A percentile compares a stretch with the other conserved stretches of the same genome.
Conservation (phyloP, 2,888 invertebrate species). For the Pheosia gnoma region DNA sequence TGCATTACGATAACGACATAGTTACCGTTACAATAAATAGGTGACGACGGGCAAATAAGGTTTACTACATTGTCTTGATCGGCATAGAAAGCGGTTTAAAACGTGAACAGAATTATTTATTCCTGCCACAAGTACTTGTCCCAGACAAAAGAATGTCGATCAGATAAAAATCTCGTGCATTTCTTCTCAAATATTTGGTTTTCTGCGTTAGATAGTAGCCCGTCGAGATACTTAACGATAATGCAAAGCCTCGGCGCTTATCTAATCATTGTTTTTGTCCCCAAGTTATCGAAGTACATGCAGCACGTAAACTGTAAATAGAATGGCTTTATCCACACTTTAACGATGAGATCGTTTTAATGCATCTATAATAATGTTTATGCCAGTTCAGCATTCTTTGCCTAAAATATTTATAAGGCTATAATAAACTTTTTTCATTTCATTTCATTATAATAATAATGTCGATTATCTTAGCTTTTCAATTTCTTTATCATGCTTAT, state of each 20-base stretch:
- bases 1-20: neutral
- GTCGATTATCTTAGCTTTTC: no score
- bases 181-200: slow-evolving; percentile 26
- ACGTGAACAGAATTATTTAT: neutral
- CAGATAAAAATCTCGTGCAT: slow-evolving; percentile 12
- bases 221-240: slow-evolving; percentile 38
- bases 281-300: slow-evolving; percentile 26
- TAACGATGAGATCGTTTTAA: slow-evolving; percentile 38
- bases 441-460: no score
- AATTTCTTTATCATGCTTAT: no score
- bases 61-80: neutral
- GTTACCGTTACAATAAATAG: neutral
- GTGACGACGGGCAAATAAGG: neutral
- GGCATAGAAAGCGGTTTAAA: neutral
- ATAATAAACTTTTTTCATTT: no score
- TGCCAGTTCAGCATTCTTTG: neutral
- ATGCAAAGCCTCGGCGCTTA: slow-evolving; percentile 37
- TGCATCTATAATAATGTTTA: slow-evolving; percentile 19
- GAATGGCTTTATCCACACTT: slow-evolving; percentile 11
- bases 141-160: slow-evolving; percentile 8
- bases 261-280: slow-evolving; percentile 50
- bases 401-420: neutral
- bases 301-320: slow-evolving; percentile 17
- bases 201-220: slow-evolving; percentile 16
- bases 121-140: neutral